Evolutionary conservation across 2,113 vertebrate genomes (phyloP).

Genomic region (Azemiops feae): DNA sequence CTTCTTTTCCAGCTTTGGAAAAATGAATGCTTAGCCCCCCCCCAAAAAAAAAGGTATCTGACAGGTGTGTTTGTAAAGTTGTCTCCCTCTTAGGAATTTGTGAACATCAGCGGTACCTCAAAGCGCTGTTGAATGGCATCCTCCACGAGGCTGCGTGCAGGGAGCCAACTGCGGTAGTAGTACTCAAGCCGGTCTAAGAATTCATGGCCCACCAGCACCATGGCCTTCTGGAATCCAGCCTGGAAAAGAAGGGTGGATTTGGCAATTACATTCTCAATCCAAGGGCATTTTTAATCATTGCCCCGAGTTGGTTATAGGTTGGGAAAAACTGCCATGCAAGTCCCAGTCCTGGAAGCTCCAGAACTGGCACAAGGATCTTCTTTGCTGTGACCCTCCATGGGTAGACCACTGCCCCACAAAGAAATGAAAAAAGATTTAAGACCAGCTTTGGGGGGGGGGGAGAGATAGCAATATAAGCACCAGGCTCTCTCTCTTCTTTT

Average conservation of each 20-base stretch:
- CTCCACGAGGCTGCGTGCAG: conserved; percentile 83
- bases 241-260: conserved; percentile 37
- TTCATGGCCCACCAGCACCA: conserved; percentile 83
- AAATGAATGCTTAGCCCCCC: not conserved
- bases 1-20: not conserved
- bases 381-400: not conserved
- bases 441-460: too few species aligned
- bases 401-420: not conserved
- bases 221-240: conserved; percentile 82
- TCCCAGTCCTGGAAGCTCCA: not conserved
- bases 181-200: conserved; percentile 85
- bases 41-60: not conserved
- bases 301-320: not conserved
- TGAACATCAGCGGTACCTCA: conserved; percentile 68
- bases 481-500: not conserved
- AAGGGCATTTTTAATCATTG: not conserved
- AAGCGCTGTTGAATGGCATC: conserved; percentile 75
- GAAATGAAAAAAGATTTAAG: not conserved
- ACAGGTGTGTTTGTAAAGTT: not conserved
- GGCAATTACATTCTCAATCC: not conserved
- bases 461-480: not conserved
- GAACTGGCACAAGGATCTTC: not conserved
- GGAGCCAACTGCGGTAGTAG: conserved; percentile 85
- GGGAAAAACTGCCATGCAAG: not conserved
- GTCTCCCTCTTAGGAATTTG: not conserved